Conservation (phyloP, 1,140 invertebrate genomes). For the Oncopeltus fasciatus region DNA sequence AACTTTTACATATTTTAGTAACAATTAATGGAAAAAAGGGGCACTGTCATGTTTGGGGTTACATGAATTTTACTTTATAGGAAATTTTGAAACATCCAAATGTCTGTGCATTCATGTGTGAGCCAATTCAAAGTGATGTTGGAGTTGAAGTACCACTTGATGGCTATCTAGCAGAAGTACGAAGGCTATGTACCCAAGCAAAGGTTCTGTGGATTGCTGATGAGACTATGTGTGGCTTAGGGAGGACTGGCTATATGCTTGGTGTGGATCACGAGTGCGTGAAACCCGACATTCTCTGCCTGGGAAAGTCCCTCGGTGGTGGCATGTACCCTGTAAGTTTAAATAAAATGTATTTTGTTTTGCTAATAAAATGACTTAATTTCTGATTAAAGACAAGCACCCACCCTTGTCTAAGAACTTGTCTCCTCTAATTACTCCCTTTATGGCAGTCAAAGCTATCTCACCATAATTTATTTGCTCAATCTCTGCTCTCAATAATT, state of each 20-base stretch:
- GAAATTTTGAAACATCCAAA: conserved; percentile 58
- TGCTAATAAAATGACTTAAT: too few species aligned
- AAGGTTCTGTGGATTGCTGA: conserved; percentile 58
- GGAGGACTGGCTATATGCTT: conserved; percentile 47
- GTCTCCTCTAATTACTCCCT: too few species aligned
- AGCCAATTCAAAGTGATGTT: conserved; percentile 97
- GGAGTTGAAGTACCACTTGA: conserved; percentile 82
- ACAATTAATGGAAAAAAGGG: too few species aligned
- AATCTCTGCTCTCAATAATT: too few species aligned
- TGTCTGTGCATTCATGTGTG: conserved; percentile 94
- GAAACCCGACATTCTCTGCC: conserved; percentile 55
- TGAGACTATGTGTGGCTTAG: conserved; percentile 58
- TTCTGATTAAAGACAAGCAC: too few species aligned
- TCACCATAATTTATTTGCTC: too few species aligned
- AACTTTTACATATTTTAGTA: too few species aligned
- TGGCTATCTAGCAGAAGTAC: conserved; percentile 68
- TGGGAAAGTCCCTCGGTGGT: conserved; percentile 75
- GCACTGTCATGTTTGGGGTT: too few species aligned
- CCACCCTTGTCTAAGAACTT: too few species aligned
- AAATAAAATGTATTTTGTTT: background rate
- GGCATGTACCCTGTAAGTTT: conserved; percentile 59
- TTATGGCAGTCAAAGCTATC: too few species aligned
- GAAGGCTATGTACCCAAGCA: conserved; percentile 49
- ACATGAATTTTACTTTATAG: conserved; percentile 31
- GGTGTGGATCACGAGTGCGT: conserved; percentile 45